Base-by-base conservation (phyloP, 2,888 invertebrate genomes). In the Congeria kusceri region DNA sequence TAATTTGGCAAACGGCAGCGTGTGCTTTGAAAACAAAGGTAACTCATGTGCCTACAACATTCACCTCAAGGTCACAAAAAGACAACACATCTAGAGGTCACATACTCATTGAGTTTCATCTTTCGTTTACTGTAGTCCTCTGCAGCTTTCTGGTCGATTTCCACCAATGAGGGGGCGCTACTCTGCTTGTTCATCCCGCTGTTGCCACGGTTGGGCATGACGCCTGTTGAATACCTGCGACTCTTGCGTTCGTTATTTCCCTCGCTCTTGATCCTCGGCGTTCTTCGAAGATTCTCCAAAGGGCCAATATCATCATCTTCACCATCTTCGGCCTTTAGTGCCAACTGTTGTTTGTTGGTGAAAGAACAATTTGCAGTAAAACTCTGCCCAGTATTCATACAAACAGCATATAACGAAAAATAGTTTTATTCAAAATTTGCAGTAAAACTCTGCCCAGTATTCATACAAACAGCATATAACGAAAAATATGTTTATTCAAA, bases 301-400 rank as follows among this genome's bases (percentile, higher is more conserved):
- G 90, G 90, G 18, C 86, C 83, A 11, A 89, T 80, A 28, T 87
- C 88, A 68, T 86, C 86, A 47, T 92, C 91, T n/a, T 92, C 92
- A 0, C 97, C 97, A 92, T 98, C 97, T 94, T 97, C 97, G 92
- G 96, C 97, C 91, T 97, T 96, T 53, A 99, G 94, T 29, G 98
- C 98, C 56, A 98, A 97, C 92, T 93, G 83, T 23, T 74, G 25
- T 13, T n/a, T n/a, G n/a, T n/a, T n/a, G n/a, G n/a, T n/a, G n/a
- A n/a, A n/a, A n/a, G n/a, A n/a, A n/a, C n/a, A n/a, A n/a, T n/a
- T n/a, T n/a, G n/a, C n/a, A n/a, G n/a, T n/a, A n/a, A n/a, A n/a
- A n/a, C n/a, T n/a, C n/a, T n/a, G n/a, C n/a, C n/a, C n/a, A n/a
- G n/a, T n/a, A n/a, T n/a, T n/a, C n/a, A n/a, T n/a, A n/a, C n/a